Conservation (phyloP, 2,113 vertebrate species). For the Macquaria ambigua region DNA sequence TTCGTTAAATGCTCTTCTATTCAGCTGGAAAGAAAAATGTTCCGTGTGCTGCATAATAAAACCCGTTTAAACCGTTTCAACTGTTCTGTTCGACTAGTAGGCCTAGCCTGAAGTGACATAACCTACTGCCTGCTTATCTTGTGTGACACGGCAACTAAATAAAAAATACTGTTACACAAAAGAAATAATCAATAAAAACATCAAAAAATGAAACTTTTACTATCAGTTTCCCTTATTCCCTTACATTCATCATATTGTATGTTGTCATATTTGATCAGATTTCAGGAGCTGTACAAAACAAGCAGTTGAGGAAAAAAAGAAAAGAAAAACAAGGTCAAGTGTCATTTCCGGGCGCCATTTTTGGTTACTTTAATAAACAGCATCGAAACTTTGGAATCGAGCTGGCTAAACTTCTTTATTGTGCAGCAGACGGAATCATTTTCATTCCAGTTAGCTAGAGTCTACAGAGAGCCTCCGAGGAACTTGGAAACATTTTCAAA, state of each 20-base stretch:
- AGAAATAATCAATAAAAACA: background rate
- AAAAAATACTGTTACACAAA: background rate
- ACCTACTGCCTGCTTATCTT: background rate
- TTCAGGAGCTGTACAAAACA: background rate
- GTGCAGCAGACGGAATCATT: background rate
- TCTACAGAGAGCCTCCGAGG: background rate
- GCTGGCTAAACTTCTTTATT: background rate
- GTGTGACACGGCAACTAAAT: background rate
- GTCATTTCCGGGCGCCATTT: background rate
- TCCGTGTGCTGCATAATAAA: too few relatives aligned
- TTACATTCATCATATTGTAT: background rate
- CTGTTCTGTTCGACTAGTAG: background rate
- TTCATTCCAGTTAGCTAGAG: too few relatives aligned
- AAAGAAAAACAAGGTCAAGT: background rate
- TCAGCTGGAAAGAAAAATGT: background rate
- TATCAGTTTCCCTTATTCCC: background rate
- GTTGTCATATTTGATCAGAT: background rate
- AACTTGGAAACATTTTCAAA: background rate
- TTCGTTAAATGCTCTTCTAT: background rate
- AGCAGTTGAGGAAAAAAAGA: too few relatives aligned
- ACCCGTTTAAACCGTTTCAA: background rate
- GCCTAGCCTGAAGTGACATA: constrained; percentile 1
- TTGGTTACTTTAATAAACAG: background rate
- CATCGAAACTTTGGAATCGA: background rate
- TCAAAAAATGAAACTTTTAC: background rate